Evolutionary conservation across 2,797 vertebrate genomes (phyloP).

Genomic region (Chelon labrosus): DNA sequence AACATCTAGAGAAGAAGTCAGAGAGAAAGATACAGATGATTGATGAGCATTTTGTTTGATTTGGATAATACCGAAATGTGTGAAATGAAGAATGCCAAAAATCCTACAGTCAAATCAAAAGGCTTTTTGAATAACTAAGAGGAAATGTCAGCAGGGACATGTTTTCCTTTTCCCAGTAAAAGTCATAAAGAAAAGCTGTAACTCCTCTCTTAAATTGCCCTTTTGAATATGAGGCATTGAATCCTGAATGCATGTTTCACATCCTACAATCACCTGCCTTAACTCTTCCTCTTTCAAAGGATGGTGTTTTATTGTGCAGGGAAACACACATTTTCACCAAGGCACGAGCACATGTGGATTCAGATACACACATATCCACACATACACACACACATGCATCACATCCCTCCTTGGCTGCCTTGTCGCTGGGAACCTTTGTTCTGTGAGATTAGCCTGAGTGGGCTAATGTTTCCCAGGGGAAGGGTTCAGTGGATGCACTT

Average conservation of each 20-base stretch:
- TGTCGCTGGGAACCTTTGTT: constrained; percentile 87
- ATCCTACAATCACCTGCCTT: constrained; percentile 28
- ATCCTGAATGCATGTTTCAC: constrained; percentile 12
- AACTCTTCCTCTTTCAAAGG: constrained; percentile 20
- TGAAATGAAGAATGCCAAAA: neutral
- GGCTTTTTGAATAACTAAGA: neutral
- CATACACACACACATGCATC: constrained; percentile 50
- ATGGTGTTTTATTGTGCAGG: constrained; percentile 22
- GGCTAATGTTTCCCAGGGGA: constrained; percentile 89
- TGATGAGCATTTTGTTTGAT: constrained; percentile 2
- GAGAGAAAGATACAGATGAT: constrained; percentile 1
- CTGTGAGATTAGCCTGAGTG: constrained; percentile 88
- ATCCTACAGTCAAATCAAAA: neutral
- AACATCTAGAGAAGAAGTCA: constrained; percentile 84
- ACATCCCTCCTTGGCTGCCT: constrained; percentile 79
- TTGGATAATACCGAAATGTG: neutral
- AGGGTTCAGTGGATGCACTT: constrained; percentile 88
- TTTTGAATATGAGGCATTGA: neutral
- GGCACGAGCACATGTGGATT: constrained; percentile 40
- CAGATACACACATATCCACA: constrained; percentile 25
- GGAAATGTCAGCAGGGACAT: neutral
- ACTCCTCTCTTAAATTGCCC: constrained; percentile 1
- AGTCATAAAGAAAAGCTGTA: neutral
- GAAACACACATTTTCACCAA: constrained; percentile 32
- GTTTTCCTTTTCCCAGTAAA: neutral